Base-by-base conservation (phyloP, 2,888 invertebrate species). In the Andrena flavipes region DNA sequence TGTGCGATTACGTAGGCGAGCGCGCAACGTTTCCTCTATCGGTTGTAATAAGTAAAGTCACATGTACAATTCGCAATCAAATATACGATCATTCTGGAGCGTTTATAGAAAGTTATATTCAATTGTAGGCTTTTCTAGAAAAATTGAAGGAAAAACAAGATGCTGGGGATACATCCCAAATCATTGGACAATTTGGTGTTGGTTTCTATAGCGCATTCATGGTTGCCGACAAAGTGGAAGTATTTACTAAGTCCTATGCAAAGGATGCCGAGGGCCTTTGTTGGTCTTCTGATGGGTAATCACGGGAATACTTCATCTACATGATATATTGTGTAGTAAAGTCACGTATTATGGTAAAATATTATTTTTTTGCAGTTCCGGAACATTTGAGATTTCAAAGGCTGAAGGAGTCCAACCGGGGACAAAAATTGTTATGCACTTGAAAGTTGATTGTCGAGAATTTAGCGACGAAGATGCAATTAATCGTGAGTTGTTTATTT, bases 191-290 rank as follows among this genome's bases (percentile, higher is more conserved):
- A 94, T 99, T 99, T 95, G 99, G 99, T 87, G 99, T 99, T 23
- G 99, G 99, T 0, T 99, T 99, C 94, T 99, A 99, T 94, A 99
- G 99, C 16, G 97, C 97, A 0, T 99, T 99, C 93, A 99, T 99
- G 98, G 99, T 99, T 2, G 98, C 99, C 29, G 97, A 99, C 89
- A 97, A 97, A 92, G 98, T 99, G 33, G 98, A 99, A 91, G 99
- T 99, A 0, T 99, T 95, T 92, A 98, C 99, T 1, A 96, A 96
- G 91, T 96, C 97, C 76, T 96, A 97, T 77, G 94, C 94, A 65
- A 93, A 94, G 3, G 95, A 96, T 84, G 95, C 96, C 0, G 95
- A 96, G 13, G 98, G 98, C 0, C 96, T 97, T 91, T 96, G 96
- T 91, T 99, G 99, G 99, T 95, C 95, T 51, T 98, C 98, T 73